phyloP scores from a whole-genome alignment of 2,113 vertebrate genomes.

The Lamprologus callipterus region DNA sequence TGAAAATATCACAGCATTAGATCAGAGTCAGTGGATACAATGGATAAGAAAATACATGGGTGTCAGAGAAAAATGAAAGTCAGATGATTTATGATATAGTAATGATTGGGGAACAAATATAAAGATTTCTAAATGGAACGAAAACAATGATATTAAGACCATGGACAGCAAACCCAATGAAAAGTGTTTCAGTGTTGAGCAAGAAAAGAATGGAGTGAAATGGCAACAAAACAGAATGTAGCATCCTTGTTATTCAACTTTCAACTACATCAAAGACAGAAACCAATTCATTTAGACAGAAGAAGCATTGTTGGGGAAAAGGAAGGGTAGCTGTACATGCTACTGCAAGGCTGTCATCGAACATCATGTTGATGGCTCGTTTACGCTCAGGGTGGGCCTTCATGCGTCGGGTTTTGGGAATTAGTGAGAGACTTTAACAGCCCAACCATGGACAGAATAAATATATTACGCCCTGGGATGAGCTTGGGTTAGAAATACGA shows the following conservation, averaged over 20 bases:
- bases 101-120: background rate
- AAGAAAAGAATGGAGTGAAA: background rate
- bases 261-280: background rate
- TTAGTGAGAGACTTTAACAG: background rate
- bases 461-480: rapidly evolving
- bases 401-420: background rate
- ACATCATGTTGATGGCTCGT: background rate
- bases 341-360: background rate
- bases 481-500: background rate
- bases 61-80: background rate
- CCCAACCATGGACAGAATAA: background rate
- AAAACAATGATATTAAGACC: background rate
- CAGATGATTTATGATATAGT: background rate
- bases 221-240: background rate
- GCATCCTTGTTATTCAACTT: background rate
- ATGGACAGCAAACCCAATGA: background rate
- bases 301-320: background rate
- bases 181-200: background rate
- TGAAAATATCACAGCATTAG: background rate
- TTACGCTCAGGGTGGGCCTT: rapidly evolving
- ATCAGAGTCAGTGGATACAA: background rate
- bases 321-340: background rate
- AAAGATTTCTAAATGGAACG: background rate
- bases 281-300: rapidly evolving
- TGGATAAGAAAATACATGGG: background rate